A percentile compares a stretch with the other conserved stretches of the same genome.
phyloP scores from a whole-genome alignment of 2,113 vertebrate species.

The Thermophis baileyi region DNA sequence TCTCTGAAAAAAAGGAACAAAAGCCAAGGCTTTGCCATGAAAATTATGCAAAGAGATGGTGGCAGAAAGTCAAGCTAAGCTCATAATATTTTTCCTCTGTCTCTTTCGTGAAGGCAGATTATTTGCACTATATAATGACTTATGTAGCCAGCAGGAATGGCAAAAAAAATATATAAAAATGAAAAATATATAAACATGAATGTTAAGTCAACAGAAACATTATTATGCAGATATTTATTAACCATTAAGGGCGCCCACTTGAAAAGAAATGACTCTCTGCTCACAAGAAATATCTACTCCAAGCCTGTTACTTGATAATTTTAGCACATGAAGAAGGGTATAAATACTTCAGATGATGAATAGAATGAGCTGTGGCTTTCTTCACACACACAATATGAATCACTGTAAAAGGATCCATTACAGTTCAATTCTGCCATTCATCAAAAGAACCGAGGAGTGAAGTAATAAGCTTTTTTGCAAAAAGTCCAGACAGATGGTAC shows the following conservation, averaged over 20 bases:
- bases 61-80: neutral
- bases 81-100: conserved; percentile 15
- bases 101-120: conserved; percentile 15
- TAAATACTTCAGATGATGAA: conserved; percentile 29
- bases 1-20: conserved; percentile 26
- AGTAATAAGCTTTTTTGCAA: conserved; percentile 14
- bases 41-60: neutral
- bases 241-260: conserved; percentile 30
- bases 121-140: conserved; percentile 1
- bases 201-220: conserved; percentile 41
- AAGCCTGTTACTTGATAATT: conserved; percentile 36
- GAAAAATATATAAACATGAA: conserved; percentile 17
- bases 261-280: conserved; percentile 44
- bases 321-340: conserved; percentile 17
- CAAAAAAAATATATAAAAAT: neutral
- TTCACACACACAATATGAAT: neutral
- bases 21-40: neutral
- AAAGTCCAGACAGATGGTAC: neutral
- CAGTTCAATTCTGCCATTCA: conserved; percentile 16
- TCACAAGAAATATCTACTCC: conserved; percentile 42
- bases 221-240: conserved; percentile 50
- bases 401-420: conserved; percentile 14
- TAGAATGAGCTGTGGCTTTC: conserved; percentile 10
- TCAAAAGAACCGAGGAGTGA: conserved; percentile 16
- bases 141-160: conserved; percentile 35